Percentiles rank a stretch among this genome's conserved stretches.
These are phyloP conservation scores for Spinibarbus caldwelli DNA, from an alignment of 2,797 vertebrate species.

Conservation along the genomic window DNA sequence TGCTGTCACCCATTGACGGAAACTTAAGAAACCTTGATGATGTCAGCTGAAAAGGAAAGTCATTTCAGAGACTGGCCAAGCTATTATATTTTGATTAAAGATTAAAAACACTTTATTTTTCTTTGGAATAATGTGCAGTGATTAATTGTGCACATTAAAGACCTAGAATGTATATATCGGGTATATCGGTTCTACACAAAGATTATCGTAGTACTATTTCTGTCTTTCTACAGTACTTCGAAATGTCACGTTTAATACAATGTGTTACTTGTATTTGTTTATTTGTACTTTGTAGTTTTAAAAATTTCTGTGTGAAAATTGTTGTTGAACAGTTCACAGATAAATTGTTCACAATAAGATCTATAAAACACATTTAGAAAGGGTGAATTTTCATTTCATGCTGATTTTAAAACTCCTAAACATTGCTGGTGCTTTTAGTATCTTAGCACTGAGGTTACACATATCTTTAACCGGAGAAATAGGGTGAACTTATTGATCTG, in stretches of 20 bases:
- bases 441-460: slow-evolving; percentile 4
- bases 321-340: too few species aligned
- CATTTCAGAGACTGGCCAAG: background rate
- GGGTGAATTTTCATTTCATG: background rate
- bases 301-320: too few species aligned
- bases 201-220: too few species aligned
- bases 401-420: background rate
- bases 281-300: too few species aligned
- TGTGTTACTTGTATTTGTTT: background rate
- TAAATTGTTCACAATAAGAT: background rate
- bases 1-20: background rate
- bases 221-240: too few species aligned
- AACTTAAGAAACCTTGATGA: background rate
- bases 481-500: slow-evolving; percentile 28
- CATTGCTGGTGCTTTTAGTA: slow-evolving; percentile 12
- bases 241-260: too few species aligned
- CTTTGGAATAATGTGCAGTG: background rate
- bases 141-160: background rate
- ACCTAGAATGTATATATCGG: background rate
- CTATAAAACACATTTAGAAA: background rate
- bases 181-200: background rate
- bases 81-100: background rate
- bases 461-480: slow-evolving; percentile 31
- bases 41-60: background rate
- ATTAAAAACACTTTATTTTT: background rate